Evolutionary conservation across 1,140 invertebrate genomes (phyloP).

Genomic region (Oppia nitens): DNA sequence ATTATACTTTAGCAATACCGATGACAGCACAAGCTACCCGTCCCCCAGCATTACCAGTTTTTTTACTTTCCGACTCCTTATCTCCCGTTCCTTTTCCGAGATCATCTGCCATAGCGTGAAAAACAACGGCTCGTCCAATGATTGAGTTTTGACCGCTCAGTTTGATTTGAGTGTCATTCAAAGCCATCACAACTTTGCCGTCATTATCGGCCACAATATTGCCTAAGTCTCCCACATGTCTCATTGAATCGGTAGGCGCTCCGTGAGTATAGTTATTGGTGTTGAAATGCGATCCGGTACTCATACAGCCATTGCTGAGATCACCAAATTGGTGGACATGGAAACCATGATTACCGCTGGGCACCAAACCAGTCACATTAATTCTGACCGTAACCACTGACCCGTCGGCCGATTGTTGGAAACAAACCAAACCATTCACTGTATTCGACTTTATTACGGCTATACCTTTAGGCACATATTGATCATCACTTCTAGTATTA

Average conservation of each 20-base stretch:
- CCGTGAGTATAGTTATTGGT: conserved; percentile 33
- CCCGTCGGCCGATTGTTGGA: neutral
- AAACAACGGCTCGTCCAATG: conserved; percentile 36
- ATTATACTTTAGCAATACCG: conserved; percentile 33
- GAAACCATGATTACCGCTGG: conserved; percentile 24
- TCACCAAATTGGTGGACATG: conserved; percentile 29
- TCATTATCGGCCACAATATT: conserved; percentile 25
- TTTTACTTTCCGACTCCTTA: conserved; percentile 74
- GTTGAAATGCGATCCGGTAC: conserved; percentile 33
- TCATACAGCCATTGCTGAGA: conserved; percentile 26
- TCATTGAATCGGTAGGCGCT: conserved; percentile 29
- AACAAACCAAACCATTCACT: neutral
- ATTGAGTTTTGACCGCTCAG: conserved; percentile 31
- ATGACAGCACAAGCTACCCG: conserved; percentile 89
- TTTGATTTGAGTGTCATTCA: conserved; percentile 30
- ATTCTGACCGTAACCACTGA: neutral
- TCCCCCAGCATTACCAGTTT: conserved; percentile 88
- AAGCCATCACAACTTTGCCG: neutral
- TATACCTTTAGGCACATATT: too few species aligned
- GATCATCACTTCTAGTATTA: too few species aligned
- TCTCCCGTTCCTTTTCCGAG: conserved; percentile 39
- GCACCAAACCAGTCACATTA: neutral
- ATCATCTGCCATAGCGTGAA: conserved; percentile 16
- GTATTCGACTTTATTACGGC: neutral
- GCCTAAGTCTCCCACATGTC: conserved; percentile 38